phyloP scores from a whole-genome alignment of 2,113 vertebrate species.

The Elephas maximus region DNA sequence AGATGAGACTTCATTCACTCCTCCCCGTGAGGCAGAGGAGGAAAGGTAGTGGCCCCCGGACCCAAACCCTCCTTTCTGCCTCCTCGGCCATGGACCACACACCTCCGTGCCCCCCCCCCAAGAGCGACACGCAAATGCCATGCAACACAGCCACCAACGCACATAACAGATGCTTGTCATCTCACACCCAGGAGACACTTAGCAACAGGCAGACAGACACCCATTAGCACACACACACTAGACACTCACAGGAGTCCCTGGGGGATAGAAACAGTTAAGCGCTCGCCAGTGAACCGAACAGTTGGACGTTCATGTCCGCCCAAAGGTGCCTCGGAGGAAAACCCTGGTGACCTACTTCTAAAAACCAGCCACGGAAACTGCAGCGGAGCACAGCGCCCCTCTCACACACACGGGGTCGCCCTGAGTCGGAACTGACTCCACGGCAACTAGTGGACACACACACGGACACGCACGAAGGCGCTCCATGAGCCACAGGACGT shows the following conservation, averaged over 20 bases:
- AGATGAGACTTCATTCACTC: neutral
- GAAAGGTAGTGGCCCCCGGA: neutral
- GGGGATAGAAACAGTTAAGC: too few species aligned
- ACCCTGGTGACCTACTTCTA: too few species aligned
- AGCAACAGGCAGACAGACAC: too few species aligned
- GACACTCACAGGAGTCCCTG: neutral
- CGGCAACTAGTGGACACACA: too few species aligned
- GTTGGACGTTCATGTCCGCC: too few species aligned
- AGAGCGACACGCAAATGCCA: neutral
- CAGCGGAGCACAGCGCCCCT: too few species aligned
- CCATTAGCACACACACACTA: rapidly evolving
- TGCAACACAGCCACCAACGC: neutral
- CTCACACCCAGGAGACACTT: too few species aligned
- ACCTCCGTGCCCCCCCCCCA: neutral
- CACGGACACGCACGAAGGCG: neutral
- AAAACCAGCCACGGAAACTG: neutral
- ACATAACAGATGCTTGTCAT: too few species aligned
- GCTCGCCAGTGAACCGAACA: too few species aligned
- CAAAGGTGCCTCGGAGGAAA: too few species aligned
- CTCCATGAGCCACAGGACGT: neutral
- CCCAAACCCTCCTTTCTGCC: too few species aligned
- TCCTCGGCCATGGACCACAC: neutral
- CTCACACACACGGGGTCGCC: neutral
- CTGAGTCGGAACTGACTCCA: too few species aligned
- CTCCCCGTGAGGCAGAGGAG: neutral